phyloP scores from a whole-genome alignment of 2,888 invertebrate genomes.

The Pimpla rufipes region DNA sequence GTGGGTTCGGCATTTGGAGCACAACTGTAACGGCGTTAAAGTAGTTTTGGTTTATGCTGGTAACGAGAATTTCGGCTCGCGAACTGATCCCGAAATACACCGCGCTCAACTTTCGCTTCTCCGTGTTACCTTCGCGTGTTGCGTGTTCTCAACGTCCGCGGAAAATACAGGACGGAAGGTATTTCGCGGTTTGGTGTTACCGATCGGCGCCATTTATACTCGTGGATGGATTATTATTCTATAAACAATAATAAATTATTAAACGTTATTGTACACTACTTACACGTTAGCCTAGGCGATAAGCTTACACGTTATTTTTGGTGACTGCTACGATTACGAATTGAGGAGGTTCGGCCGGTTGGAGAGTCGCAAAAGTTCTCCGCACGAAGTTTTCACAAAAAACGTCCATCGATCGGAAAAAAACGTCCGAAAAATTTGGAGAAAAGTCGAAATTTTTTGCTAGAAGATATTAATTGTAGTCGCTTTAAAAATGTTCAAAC shows the following conservation, averaged over 20 bases:
- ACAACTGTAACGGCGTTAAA: constrained; percentile 35
- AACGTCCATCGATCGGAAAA: constrained; percentile 8
- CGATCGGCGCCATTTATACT: constrained; percentile 31
- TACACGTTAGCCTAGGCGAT: constrained; percentile 78
- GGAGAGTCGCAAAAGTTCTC: neutral
- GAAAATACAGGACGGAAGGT: constrained; percentile 22
- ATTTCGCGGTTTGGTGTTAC: constrained; percentile 18
- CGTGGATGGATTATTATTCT: constrained; percentile 62
- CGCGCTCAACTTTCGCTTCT: constrained; percentile 22
- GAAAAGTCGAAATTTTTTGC: too few relatives aligned
- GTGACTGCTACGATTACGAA: constrained; percentile 78
- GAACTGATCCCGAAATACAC: constrained; percentile 23
- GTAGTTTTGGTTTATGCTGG: constrained; percentile 67
- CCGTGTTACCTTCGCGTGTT: constrained; percentile 15
- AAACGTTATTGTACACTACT: constrained; percentile 83
- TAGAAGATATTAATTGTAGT: too few relatives aligned
- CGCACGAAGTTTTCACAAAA: neutral
- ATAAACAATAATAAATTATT: constrained; percentile 80
- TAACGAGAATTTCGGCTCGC: constrained; percentile 54
- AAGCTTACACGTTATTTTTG: constrained; percentile 78
- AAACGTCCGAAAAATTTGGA: too few relatives aligned
- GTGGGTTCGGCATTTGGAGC: constrained; percentile 43
- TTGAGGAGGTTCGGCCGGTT: constrained; percentile 22
- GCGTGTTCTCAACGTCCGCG: neutral
- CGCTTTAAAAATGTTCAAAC: constrained; percentile 6